Percentiles rank a stretch among this genome's conserved stretches.
phyloP scores from a whole-genome alignment of 2,888 invertebrate genomes.

The Ophion ellenae region DNA sequence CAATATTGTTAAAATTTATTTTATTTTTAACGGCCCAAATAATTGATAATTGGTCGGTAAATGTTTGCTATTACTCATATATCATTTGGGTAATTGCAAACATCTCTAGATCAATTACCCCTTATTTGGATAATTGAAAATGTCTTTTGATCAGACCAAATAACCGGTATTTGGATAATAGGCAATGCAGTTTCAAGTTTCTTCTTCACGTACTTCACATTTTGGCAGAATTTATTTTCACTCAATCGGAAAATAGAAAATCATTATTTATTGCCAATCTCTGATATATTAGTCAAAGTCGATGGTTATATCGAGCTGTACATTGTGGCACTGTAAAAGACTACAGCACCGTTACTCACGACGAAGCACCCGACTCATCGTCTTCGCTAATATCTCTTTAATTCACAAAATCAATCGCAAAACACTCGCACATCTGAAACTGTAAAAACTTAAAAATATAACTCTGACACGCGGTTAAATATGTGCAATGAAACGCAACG shows the following conservation, averaged over 20 bases:
- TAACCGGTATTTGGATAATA: background rate
- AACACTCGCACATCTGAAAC: conserved; percentile 42
- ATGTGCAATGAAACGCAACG: conserved; percentile 23
- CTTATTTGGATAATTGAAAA: background rate
- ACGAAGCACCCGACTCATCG: conserved; percentile 49
- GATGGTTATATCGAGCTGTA: conserved; percentile 61
- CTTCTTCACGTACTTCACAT: too few relatives aligned
- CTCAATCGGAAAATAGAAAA: background rate
- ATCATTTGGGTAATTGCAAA: background rate
- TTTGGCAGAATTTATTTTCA: background rate
- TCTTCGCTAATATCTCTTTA: conserved; percentile 42
- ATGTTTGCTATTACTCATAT: background rate
- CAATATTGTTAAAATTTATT: too few relatives aligned
- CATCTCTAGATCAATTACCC: background rate
- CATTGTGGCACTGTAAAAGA: conserved; percentile 44
- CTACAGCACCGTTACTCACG: conserved; percentile 41
- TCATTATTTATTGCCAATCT: too few relatives aligned
- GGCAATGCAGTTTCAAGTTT: too few relatives aligned
- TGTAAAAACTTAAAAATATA: conserved; percentile 37
- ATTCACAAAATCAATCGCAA: conserved; percentile 28
- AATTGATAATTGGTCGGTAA: background rate
- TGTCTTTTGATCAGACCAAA: background rate
- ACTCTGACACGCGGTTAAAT: conserved; percentile 27
- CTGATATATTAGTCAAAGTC: conserved; percentile 1
- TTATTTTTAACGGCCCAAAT: background rate